phyloP scores from a whole-genome alignment of 2,113 vertebrate genomes.

The Carlito syrichta region DNA sequence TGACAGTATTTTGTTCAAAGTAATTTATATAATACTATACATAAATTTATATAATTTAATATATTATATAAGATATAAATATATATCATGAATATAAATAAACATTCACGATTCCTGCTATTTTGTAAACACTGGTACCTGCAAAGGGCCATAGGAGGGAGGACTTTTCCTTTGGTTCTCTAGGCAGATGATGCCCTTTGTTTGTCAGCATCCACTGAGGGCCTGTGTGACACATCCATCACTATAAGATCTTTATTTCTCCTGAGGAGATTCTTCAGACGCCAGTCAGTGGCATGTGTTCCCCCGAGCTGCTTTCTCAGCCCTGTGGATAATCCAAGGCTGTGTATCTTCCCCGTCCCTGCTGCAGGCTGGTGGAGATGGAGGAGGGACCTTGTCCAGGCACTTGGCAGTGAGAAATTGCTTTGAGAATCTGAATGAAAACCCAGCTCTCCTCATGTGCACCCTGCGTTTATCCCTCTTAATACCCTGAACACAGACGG shows the following conservation, averaged over 20 bases:
- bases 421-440: background rate
- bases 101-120: too few species aligned
- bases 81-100: too few species aligned
- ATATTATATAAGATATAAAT: background rate
- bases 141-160: background rate
- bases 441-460: background rate
- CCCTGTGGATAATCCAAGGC: background rate
- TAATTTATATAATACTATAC: background rate
- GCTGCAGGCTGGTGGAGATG: fast-evolving
- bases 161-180: background rate
- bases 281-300: background rate
- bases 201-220: background rate
- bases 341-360: background rate
- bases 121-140: background rate
- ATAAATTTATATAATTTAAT: background rate
- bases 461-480: background rate
- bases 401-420: background rate
- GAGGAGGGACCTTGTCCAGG: background rate
- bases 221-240: fast-evolving
- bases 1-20: background rate
- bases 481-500: background rate
- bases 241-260: background rate
- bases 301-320: background rate
- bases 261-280: background rate
- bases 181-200: too few species aligned